Percentiles rank a stretch among this genome's conserved stretches.
Evolutionary conservation across 2,888 invertebrate species (phyloP).

Genomic region (Coenonympha arcania): DNA sequence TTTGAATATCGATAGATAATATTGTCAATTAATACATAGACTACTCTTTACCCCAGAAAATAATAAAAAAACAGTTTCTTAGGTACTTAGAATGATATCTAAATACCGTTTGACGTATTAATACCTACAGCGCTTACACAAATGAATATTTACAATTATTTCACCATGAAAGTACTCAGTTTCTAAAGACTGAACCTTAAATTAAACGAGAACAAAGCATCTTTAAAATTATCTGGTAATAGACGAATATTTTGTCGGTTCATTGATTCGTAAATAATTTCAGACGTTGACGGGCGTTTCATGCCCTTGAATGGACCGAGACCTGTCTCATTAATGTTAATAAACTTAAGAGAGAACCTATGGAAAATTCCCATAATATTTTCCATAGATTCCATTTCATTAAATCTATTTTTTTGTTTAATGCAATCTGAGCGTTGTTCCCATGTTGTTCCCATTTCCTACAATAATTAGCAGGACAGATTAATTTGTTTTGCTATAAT

Average conservation of each 20-base stretch:
- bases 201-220: slow-evolving; percentile 11
- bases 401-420: too few relatives aligned
- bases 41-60: too few relatives aligned
- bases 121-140: background rate
- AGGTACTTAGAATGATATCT: too few relatives aligned
- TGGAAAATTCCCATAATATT: background rate
- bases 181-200: slow-evolving; percentile 8
- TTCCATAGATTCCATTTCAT: too few relatives aligned
- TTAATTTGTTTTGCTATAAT: too few relatives aligned
- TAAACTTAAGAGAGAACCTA: background rate
- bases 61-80: too few relatives aligned
- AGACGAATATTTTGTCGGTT: slow-evolving; percentile 23
- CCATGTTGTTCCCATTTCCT: too few relatives aligned
- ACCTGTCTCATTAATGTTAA: slow-evolving; percentile 11
- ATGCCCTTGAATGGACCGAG: slow-evolving; percentile 15
- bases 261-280: slow-evolving; percentile 28
- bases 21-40: too few relatives aligned
- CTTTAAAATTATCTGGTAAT: slow-evolving; percentile 18
- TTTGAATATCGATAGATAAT: too few relatives aligned
- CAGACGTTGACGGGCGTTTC: slow-evolving; percentile 18
- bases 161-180: slow-evolving; percentile 1
- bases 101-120: too few relatives aligned
- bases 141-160: slow-evolving; percentile 1
- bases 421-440: too few relatives aligned
- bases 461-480: too few relatives aligned